These are phyloP conservation scores for Girardia tigrina DNA, from an alignment of 2,888 invertebrate genomes.

Conservation along the genomic window DNA sequence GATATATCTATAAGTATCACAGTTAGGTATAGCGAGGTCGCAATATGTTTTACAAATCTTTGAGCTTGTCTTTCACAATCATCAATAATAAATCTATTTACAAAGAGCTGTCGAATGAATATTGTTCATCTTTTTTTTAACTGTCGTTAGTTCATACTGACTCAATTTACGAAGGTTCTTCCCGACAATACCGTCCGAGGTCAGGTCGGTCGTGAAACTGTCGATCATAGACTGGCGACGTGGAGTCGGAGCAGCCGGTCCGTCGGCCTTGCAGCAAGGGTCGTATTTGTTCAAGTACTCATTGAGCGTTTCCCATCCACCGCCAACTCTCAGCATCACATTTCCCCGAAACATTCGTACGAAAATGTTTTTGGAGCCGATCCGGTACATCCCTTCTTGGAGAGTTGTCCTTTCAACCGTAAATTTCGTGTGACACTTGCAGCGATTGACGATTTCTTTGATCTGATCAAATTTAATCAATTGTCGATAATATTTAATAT, in stretches of 20 bases:
- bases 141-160: background rate
- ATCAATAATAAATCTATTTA: too few species aligned
- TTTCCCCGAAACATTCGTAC: slow-evolving; percentile 75
- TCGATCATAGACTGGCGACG: background rate
- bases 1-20: background rate
- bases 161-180: background rate
- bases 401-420: background rate
- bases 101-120: background rate
- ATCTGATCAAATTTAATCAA: too few species aligned
- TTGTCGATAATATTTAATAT: too few species aligned
- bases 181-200: background rate
- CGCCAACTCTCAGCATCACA: slow-evolving; percentile 90
- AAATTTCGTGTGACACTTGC: background rate
- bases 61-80: too few species aligned
- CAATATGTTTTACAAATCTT: too few species aligned
- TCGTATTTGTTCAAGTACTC: slow-evolving; percentile 91
- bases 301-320: slow-evolving; percentile 88
- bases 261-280: slow-evolving; percentile 62
- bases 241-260: background rate
- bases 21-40: too few species aligned
- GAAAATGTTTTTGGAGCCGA: background rate
- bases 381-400: background rate
- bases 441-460: background rate
- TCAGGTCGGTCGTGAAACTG: background rate
- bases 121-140: background rate